A percentile compares a stretch with the other conserved stretches of the same genome.
Evolutionary conservation across 1,140 invertebrate species (phyloP).

Genomic region (Formica selysi): DNA sequence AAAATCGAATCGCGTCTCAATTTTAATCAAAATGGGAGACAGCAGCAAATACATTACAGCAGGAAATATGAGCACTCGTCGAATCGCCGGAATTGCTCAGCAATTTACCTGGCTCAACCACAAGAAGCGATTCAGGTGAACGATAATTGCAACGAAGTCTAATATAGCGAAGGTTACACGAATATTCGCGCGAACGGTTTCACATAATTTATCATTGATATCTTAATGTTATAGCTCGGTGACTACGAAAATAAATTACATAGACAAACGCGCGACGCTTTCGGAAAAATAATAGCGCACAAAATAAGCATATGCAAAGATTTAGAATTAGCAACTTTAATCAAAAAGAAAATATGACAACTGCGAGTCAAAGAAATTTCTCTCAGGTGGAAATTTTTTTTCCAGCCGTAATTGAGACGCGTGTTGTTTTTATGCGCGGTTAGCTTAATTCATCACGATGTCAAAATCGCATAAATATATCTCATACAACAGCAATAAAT

Average conservation of each 20-base stretch:
- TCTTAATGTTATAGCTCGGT: slow-evolving; percentile 7
- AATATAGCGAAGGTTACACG: not conserved
- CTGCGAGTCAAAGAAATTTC: slow-evolving; percentile 22
- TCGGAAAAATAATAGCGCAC: slow-evolving; percentile 38
- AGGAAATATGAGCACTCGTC: slow-evolving; percentile 47
- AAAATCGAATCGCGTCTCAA: not conserved
- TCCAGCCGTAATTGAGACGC: slow-evolving; percentile 19
- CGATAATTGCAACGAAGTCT: not conserved
- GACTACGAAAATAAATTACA: slow-evolving; percentile 45
- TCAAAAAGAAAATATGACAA: slow-evolving; percentile 54
- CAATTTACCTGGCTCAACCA: slow-evolving; percentile 12
- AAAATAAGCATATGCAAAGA: slow-evolving; percentile 11
- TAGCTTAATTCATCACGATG: slow-evolving; percentile 20
- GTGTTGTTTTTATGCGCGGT: not conserved
- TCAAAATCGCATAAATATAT: slow-evolving; percentile 7
- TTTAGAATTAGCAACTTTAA: slow-evolving; percentile 59
- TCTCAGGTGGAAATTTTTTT: slow-evolving; percentile 1
- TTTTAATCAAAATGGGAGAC: slow-evolving; percentile 34
- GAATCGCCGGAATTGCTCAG: slow-evolving; percentile 28
- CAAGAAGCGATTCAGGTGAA: slow-evolving; percentile 21
- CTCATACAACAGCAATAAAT: slow-evolving; percentile 5
- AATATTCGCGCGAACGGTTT: not conserved
- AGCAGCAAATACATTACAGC: not conserved
- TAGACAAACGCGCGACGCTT: slow-evolving; percentile 35
- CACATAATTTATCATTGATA: slow-evolving; percentile 26